Percentiles rank a stretch among this genome's conserved stretches.
These are phyloP conservation scores for Pseudopipra pipra DNA, from an alignment of 2,113 vertebrate species.

Conservation along the genomic window DNA sequence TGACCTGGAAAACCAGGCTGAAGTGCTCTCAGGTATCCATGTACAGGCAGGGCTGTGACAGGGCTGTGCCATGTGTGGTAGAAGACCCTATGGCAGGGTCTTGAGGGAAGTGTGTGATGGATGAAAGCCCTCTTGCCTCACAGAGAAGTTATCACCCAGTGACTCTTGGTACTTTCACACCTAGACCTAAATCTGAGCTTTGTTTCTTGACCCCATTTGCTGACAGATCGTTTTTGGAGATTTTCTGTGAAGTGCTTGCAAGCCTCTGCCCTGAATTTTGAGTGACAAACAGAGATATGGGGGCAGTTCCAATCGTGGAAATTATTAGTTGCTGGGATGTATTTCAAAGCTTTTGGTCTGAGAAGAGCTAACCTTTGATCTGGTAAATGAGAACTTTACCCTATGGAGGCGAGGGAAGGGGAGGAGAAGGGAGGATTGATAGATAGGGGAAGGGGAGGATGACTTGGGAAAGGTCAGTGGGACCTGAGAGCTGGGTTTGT, in stretches of 20 bases:
- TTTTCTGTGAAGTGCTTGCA: neutral
- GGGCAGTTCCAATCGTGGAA: neutral
- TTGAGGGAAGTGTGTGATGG: neutral
- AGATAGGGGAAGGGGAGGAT: neutral
- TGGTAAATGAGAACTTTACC: slow-evolving; percentile 13
- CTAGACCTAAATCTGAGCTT: neutral
- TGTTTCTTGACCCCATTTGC: neutral
- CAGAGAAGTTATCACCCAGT: neutral
- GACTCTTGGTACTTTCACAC: neutral
- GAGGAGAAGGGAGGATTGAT: neutral
- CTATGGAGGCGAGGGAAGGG: neutral
- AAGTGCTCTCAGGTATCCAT: neutral
- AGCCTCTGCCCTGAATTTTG: neutral
- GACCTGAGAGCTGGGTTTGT: neutral
- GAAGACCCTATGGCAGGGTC: neutral
- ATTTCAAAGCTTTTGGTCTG: neutral
- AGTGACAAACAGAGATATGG: neutral
- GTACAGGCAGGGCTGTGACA: neutral
- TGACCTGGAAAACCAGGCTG: neutral
- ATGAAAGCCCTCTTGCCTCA: neutral
- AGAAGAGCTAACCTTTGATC: slow-evolving; percentile 13
- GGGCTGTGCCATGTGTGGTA: neutral
- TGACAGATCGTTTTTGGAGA: fast-evolving
- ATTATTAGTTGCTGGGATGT: neutral
- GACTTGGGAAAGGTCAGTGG: neutral